Base-by-base conservation (phyloP, 2,888 invertebrate species). In the Portevinia maculata region DNA sequence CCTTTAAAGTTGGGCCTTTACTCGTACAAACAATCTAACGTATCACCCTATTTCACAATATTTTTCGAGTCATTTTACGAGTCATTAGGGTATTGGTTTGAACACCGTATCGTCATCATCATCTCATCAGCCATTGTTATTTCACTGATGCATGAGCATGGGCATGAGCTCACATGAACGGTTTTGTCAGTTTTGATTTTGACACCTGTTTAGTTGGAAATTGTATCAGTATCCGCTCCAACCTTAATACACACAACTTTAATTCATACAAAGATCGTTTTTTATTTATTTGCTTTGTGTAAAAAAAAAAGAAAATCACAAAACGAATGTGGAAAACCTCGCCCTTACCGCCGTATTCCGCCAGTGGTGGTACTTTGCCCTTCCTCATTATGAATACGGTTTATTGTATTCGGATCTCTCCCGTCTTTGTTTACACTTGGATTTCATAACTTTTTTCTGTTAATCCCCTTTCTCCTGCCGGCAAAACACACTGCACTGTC, bases 361-460 rank as follows among this genome's bases (percentile, higher is more conserved):
- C 3, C 7, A 30, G 3, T 50, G n/a, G 15, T 73, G 46, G 64
- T 57, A 64, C 55, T 64, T 73, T 73, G 55, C 73, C 73, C 62
- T 73, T 64, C 37, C 64, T 62, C 34, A 62, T 73, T 62, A 53
- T 73, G 71, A 62, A 73, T 62, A 62, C 34, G 32, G 32, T 52
- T 37, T 62, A 32, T 71, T 64, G 71, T 71, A 32, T 64, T 71
- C 46, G 6, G 24, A n/a, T 37, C 41, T 70, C 28, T 37, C 57
- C 64, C 50, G 70, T 57, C 78, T 71, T 78, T 78, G 64, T 78
- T 64, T 64, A 37, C 55, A 62, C 48, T 65, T 71, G 59, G 46
- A 71, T 79, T 79, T 79, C 78, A 79, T 65, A 79, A 79, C 59
- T 65, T 39, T 9, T 24, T 62, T 37, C n/a, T 59, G 67, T 50